Base-by-base conservation (phyloP, 2,888 invertebrate species). In the Falcaria lacertinaria region DNA sequence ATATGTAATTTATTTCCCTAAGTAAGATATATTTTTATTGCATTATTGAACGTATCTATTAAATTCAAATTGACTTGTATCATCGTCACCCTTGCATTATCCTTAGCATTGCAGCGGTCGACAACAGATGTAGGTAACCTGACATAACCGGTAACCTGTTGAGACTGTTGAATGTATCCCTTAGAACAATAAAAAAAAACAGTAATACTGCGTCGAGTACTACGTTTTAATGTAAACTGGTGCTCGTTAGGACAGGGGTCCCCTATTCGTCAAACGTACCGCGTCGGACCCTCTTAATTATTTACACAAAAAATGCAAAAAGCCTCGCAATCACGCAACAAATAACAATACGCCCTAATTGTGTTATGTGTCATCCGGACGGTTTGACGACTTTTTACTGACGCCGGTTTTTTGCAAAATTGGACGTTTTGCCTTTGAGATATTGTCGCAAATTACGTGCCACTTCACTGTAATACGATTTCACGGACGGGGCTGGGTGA, bases 341-440 rank as follows among this genome's bases (percentile, higher is more conserved):
- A 51, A 53, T 45, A 53, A 53, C 58, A 57, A 58, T 56, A 49
- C 48, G 39, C 42, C 41, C 51, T 56, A 56, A 58, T 56, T 52
- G 54, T 48, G 48, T 54, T 50, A 53, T 44, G 46, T 44, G 28
- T 42, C 25, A 22, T n/a, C 37, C 44, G 41, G 48, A 48, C 47
- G 46, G 54, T 55, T 46, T 39, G 53, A 50, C 39, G 50, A 52
- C 52, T 53, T 48, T 53, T 47, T 44, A 22, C 22, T 37, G 28
- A 11, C 11, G 52, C 48, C 39, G 51, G 50, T 50, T 53, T 48
- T 53, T 47, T 42, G 13, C 16, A 6, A 22, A 37, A 37, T 37
- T 37, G 37, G 22, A 37, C 37, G 28, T 22, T 37, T 37, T 25
- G 22, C 22, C 37, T 37, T 37, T 37, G 37, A 37, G 22, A 15